Evolutionary conservation across 2,797 vertebrate species (phyloP).

Genomic region (Merluccius polli): DNA sequence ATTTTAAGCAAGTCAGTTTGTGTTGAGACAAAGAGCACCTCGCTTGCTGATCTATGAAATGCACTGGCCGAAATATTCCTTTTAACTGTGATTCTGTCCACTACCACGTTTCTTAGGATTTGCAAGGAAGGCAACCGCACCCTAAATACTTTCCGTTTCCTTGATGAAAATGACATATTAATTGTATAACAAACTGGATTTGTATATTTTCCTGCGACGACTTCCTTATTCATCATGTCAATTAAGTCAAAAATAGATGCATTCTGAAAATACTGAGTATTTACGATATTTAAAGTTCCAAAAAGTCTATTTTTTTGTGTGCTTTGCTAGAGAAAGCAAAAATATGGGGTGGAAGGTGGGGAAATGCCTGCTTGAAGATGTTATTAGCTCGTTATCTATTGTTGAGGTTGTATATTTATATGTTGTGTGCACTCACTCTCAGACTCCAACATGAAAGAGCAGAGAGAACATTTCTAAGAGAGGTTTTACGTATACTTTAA

Average conservation of each 20-base stretch:
- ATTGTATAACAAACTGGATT: conserved; percentile 44
- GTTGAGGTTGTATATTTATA: conserved; percentile 2
- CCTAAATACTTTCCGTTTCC: conserved; percentile 54
- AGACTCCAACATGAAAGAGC: neutral
- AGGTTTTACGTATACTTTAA: conserved; percentile 35
- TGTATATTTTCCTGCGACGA: conserved; percentile 59
- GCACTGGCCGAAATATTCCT: conserved; percentile 21
- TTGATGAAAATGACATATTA: conserved; percentile 41
- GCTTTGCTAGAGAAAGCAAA: conserved; percentile 46
- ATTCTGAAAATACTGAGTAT: conserved; percentile 43
- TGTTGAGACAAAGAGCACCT: conserved; percentile 8
- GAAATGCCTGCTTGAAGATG: conserved; percentile 52
- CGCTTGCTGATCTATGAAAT: conserved; percentile 20
- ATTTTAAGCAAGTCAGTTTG: neutral
- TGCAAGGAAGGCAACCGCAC: conserved; percentile 42
- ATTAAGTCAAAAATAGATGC: conserved; percentile 37
- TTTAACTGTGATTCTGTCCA: conserved; percentile 21
- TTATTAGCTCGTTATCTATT: conserved; percentile 5
- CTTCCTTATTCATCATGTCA: conserved; percentile 57
- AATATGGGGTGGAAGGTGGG: neutral
- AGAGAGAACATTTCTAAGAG: neutral
- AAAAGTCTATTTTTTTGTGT: conserved; percentile 64
- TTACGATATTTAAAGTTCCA: conserved; percentile 65
- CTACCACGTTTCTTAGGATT: conserved; percentile 19
- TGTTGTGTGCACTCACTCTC: neutral